Evolutionary conservation across 2,797 vertebrate species (phyloP).

Genomic region (Crax fasciolata): DNA sequence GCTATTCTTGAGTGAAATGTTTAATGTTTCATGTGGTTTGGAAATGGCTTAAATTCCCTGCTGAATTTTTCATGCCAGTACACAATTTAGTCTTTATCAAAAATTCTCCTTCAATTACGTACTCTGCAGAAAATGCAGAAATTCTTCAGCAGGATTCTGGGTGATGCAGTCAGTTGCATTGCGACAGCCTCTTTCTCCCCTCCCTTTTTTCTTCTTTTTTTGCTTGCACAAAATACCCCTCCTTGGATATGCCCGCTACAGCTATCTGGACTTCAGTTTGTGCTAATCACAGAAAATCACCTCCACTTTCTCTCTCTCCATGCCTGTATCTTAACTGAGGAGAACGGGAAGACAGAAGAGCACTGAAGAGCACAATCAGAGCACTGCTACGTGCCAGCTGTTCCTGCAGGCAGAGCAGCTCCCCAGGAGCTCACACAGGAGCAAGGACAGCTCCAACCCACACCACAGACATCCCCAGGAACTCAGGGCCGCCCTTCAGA

Average conservation of each 20-base stretch:
- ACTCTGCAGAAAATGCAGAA: conserved; percentile 38
- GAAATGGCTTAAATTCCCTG: conserved; percentile 71
- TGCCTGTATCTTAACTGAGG: background rate
- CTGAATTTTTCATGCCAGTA: conserved; percentile 71
- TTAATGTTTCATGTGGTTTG: conserved; percentile 67
- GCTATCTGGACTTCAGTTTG: background rate
- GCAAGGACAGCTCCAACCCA: background rate
- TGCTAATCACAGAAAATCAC: conserved; percentile 52
- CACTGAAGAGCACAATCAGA: background rate
- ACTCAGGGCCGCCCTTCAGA: background rate
- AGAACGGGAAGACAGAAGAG: background rate
- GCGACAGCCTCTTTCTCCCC: accelerated
- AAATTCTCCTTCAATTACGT: conserved; percentile 53
- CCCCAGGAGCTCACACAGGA: conserved; percentile 32
- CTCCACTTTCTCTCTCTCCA: background rate
- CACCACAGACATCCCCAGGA: conserved; percentile 51
- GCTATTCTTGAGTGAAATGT: conserved; percentile 42
- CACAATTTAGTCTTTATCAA: conserved; percentile 60
- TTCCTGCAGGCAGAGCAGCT: conserved; percentile 54
- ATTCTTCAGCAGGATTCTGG: conserved; percentile 19
- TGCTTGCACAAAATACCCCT: background rate
- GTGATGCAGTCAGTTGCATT: background rate
- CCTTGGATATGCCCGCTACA: background rate
- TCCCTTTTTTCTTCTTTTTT: background rate
- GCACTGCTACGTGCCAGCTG: conserved; percentile 50